Evolutionary conservation across 2,888 invertebrate genomes (phyloP).

Genomic region (Yponomeuta plumbellus): DNA sequence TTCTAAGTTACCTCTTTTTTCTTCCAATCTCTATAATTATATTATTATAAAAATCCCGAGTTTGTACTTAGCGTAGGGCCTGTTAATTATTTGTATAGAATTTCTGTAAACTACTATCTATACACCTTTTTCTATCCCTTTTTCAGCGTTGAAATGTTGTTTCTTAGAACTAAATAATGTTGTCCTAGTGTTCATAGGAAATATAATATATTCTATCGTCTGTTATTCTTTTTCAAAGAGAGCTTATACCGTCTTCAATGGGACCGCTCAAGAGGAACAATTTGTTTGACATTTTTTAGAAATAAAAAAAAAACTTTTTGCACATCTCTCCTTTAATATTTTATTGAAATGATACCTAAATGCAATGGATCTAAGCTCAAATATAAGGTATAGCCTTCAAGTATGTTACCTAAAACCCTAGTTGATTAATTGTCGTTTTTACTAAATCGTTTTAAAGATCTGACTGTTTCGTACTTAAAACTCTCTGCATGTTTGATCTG

Average conservation of each 20-base stretch:
- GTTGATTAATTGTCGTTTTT: neutral
- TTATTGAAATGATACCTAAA: neutral
- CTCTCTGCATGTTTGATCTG: neutral
- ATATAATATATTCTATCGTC: conserved; percentile 9
- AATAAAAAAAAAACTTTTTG: neutral
- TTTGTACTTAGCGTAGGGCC: neutral
- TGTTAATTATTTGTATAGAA: neutral
- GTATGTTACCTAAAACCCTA: neutral
- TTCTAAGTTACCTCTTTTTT: neutral
- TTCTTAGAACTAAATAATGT: conserved; percentile 19
- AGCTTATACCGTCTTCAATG: neutral
- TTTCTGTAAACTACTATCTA: conserved; percentile 15
- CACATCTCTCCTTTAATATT: neutral
- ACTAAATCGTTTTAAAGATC: neutral
- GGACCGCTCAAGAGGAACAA: neutral
- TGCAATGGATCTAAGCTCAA: neutral
- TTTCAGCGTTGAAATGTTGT: conserved; percentile 15
- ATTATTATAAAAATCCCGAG: neutral
- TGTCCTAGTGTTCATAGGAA: conserved; percentile 26
- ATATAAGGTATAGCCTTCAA: neutral
- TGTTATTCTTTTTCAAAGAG: conserved; percentile 18
- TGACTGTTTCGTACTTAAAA: neutral
- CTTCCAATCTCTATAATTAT: neutral
- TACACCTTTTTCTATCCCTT: conserved; percentile 12
- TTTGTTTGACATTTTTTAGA: neutral